phyloP scores from a whole-genome alignment of 2,113 vertebrate genomes.

The Canis aureus region DNA sequence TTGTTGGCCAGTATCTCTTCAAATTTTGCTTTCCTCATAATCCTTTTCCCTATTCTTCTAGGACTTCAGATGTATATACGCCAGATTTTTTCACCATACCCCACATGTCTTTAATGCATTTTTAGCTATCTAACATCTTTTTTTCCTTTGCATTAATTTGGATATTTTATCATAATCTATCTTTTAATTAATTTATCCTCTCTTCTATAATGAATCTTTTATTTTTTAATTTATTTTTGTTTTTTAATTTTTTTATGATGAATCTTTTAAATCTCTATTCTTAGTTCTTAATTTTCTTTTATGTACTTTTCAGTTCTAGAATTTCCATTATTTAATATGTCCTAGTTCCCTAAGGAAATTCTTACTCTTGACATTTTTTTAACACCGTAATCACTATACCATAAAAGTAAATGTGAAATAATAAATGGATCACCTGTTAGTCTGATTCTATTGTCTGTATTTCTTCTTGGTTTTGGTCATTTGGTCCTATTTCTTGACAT shows the following conservation, averaged over 20 bases:
- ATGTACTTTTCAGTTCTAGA: not conserved
- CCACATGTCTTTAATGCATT: not conserved
- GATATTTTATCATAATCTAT: not conserved
- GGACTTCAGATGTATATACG: not conserved
- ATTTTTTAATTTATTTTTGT: not conserved
- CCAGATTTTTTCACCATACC: not conserved
- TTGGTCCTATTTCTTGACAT: not conserved
- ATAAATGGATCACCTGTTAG: not conserved
- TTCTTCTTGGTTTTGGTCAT: constrained; percentile 38
- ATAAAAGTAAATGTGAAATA: not conserved
- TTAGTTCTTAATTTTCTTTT: not conserved
- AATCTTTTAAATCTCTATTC: not conserved
- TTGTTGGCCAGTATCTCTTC: not conserved
- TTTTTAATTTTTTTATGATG: not conserved
- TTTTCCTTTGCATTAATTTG: not conserved
- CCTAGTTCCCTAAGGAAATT: not conserved
- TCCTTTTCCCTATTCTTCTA: not conserved
- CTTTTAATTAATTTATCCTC: not conserved
- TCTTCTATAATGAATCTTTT: not conserved
- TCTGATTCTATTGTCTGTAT: not conserved
- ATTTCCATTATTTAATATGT: constrained; percentile 8
- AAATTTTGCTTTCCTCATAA: not conserved
- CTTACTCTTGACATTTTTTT: not conserved
- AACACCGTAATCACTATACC: not conserved
- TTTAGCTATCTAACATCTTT: not conserved